These are phyloP conservation scores for Andrena bucephala DNA, from an alignment of 2,888 invertebrate species.

Conservation along the genomic window DNA sequence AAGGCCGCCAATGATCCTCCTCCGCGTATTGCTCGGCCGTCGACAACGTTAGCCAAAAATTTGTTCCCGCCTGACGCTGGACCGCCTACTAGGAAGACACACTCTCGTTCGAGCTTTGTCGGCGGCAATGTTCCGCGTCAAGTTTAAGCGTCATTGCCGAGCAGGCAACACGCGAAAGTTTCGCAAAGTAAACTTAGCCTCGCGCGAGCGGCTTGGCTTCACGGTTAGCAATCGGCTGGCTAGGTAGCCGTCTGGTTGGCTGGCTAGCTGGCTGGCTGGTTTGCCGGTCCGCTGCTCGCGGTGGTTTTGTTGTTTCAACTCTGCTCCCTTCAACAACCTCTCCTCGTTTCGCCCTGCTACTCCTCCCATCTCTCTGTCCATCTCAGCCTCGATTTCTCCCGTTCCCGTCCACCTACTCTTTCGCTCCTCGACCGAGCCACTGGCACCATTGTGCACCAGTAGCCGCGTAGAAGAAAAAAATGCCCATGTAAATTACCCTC, in stretches of 20 bases:
- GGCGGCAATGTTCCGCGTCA: constrained; percentile 45
- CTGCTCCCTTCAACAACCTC: constrained; percentile 68
- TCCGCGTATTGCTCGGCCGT: neutral
- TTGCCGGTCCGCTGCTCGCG: constrained; percentile 71
- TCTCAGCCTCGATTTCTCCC: constrained; percentile 12
- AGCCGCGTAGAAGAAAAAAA: constrained; percentile 65
- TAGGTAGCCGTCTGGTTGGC: constrained; percentile 68
- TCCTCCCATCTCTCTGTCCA: constrained; percentile 11
- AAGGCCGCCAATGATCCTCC: neutral
- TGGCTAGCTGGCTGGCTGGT: constrained; percentile 60
- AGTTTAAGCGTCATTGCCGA: constrained; percentile 61
- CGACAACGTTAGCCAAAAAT: constrained; percentile 29
- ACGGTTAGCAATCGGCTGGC: constrained; percentile 66
- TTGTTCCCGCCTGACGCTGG: neutral
- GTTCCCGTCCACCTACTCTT: constrained; percentile 43
- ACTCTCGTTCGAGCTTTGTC: constrained; percentile 19
- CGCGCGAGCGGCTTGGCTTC: constrained; percentile 71
- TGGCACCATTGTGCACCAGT: constrained; percentile 66
- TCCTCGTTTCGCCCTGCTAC: constrained; percentile 49
- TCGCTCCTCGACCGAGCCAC: constrained; percentile 45
- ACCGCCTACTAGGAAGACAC: neutral
- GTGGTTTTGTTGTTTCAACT: constrained; percentile 81
- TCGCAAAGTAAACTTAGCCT: constrained; percentile 81
- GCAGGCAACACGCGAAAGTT: constrained; percentile 74
- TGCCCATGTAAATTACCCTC: constrained; percentile 76